phyloP scores from a whole-genome alignment of 2,113 vertebrate species.

The Tamias sibiricus region DNA sequence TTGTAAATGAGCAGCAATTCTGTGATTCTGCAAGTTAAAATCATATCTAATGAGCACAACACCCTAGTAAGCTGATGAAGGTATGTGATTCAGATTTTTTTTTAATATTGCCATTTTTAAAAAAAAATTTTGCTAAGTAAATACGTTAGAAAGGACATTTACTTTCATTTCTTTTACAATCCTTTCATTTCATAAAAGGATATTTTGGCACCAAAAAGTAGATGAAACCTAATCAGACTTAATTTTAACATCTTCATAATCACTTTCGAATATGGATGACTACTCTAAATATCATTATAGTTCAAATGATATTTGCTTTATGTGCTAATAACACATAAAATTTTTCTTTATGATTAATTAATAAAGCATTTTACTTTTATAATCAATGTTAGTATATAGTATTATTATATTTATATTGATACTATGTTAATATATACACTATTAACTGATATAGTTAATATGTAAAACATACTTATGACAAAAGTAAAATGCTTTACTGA shows the following conservation, averaged over 20 bases:
- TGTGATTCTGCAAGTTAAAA: background rate
- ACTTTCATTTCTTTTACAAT: background rate
- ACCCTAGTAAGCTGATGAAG: background rate
- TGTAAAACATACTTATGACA: background rate
- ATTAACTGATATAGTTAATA: background rate
- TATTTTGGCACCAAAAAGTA: slow-evolving; percentile 5
- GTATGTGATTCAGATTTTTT: background rate
- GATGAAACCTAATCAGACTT: background rate
- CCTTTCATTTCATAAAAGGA: background rate
- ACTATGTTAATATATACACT: background rate
- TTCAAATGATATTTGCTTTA: background rate
- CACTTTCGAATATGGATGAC: background rate
- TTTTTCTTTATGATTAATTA: background rate
- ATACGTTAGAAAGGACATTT: background rate
- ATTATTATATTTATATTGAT: background rate
- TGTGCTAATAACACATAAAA: background rate
- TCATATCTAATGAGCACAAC: background rate
- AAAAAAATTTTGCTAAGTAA: background rate
- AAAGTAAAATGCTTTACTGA: slow-evolving; percentile 43
- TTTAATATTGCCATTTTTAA: background rate
- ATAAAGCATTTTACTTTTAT: background rate
- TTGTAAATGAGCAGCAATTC: background rate
- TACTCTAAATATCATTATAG: background rate
- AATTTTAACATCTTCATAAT: slow-evolving; percentile 19
- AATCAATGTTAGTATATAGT: background rate